These are phyloP conservation scores for Sisor rabdophorus DNA, from an alignment of 2,113 vertebrate species.

Conservation along the genomic window DNA sequence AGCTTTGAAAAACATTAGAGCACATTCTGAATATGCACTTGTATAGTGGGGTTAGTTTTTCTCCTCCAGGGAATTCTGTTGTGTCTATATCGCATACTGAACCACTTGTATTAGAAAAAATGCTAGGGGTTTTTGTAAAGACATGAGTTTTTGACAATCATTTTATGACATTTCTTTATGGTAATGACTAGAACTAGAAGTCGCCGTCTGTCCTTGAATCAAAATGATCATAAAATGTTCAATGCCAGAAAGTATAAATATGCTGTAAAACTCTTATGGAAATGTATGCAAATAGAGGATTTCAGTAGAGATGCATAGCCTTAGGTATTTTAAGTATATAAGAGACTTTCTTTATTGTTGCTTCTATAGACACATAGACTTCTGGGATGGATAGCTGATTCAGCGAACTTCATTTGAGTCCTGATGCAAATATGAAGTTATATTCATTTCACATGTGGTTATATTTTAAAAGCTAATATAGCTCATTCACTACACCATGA, in stretches of 20 bases:
- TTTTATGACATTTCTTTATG: constrained; percentile 56
- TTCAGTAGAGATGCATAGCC: neutral
- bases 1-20: neutral
- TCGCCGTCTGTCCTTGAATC: constrained; percentile 55
- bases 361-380: constrained; percentile 40
- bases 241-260: constrained; percentile 49
- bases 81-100: neutral
- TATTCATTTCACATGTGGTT: neutral
- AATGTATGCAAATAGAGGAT: constrained; percentile 37
- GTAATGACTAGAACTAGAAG: constrained; percentile 40
- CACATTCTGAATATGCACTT: too few species aligned
- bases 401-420: neutral
- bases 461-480: neutral
- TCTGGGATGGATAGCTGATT: constrained; percentile 42
- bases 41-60: neutral
- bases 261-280: constrained; percentile 46
- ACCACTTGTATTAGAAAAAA: neutral
- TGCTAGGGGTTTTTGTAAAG: neutral
- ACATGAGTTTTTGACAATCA: neutral
- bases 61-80: neutral
- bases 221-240: constrained; percentile 54
- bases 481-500: neutral
- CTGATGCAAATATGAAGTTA: neutral
- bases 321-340: constrained; percentile 37
- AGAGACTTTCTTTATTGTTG: constrained; percentile 43